Evolutionary conservation across 92 coral and sea anemone species (phyloP), one percentile per base, ranked within the genome.

Genomic region (Anthopleura xanthogrammica): DNA sequence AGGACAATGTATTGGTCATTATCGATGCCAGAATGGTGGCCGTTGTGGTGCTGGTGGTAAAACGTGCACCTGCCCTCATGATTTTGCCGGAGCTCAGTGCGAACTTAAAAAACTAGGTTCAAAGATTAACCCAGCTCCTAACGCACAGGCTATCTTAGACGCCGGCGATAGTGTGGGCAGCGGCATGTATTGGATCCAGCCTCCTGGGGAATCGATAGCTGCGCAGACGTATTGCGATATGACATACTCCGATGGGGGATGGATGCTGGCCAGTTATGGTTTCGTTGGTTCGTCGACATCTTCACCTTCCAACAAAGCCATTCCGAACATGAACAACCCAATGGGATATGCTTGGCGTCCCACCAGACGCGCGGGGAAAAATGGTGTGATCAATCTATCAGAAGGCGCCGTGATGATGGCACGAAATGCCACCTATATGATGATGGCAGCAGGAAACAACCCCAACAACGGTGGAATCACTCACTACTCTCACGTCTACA

Each of bases 221-320:
- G 95, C 98, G 16, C 85, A 86, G 72, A 95, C 98, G 16, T 93
- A 87, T 87, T 93, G 98, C 75, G 98, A 95, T 74, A 95, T 95
- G 98, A 83, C 54, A 14, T 93, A 85, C 83, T 46, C 60, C 19
- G 83, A 39, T 78, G 83, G 88, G 81, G 98, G 93, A 6, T 95
- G 98, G 98, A 95, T 95, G 98, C 83, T 95, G 79, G 95, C 98
- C 60, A 93, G 98, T 84, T 93, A 93, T 76, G 98, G 98, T 5
- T 93, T 85, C 56, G 97, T 93, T 72, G 80, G 68, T 24, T 16
- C 85, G 16, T 29, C 80, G 24, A 60, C 80, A 29, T 29, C 36
- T 29, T 46, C 50, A 46, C 60, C 77, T 4, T 80, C 65, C 12
- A 96, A 96, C 82, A 85, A 79, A 65, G 94, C 86, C 55, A 96